Evolutionary conservation across 2,888 invertebrate genomes (phyloP).

Genomic region (Dinocampus coccinellae): DNA sequence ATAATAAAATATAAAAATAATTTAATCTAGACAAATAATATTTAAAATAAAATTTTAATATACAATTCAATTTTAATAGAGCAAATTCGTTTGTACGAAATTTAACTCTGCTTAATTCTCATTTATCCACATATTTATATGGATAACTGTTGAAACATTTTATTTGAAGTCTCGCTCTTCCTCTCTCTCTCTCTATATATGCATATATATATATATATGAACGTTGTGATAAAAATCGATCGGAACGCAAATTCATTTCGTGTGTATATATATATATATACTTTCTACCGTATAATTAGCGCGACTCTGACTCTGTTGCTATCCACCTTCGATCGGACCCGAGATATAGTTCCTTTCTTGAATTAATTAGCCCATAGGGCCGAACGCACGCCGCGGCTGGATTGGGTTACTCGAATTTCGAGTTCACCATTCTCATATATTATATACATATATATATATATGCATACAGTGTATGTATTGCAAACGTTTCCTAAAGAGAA

Average conservation of each 20-base stretch:
- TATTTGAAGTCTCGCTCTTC: neutral
- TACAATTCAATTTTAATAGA: neutral
- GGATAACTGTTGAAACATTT: neutral
- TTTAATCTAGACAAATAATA: neutral
- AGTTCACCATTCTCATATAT: constrained; percentile 13
- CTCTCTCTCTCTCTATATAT: neutral
- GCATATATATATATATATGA: neutral
- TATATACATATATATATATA: neutral
- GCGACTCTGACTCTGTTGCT: constrained; percentile 36
- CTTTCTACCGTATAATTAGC: constrained; percentile 39
- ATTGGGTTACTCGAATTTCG: constrained; percentile 30
- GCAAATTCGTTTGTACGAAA: neutral
- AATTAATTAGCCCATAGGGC: constrained; percentile 39
- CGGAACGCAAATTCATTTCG: constrained; percentile 35
- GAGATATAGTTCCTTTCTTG: constrained; percentile 34
- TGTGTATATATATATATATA: constrained; percentile 4
- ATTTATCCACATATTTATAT: neutral
- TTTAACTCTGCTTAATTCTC: neutral
- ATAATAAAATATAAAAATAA: neutral
- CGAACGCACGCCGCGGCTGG: constrained; percentile 11
- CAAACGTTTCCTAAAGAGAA: neutral
- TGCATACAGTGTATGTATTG: neutral
- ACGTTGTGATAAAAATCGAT: constrained; percentile 17
- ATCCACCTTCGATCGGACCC: constrained; percentile 31
- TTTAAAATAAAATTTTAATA: neutral